These are phyloP conservation scores for Andrena flavipes DNA, from an alignment of 2,888 invertebrate genomes.

Conservation along the genomic window DNA sequence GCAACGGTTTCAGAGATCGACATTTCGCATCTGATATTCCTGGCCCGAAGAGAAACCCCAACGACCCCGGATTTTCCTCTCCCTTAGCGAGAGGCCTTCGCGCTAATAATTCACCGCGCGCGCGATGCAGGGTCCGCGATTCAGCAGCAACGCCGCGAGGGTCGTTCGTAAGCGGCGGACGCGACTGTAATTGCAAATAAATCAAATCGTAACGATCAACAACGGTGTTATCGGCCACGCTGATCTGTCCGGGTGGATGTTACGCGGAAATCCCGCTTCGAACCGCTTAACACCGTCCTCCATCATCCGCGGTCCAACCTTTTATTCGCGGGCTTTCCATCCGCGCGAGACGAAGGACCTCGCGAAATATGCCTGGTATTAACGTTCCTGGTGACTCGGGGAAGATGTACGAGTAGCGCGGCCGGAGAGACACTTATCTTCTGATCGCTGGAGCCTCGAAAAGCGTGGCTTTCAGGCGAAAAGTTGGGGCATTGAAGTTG, in stretches of 20 bases:
- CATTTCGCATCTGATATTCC: not conserved
- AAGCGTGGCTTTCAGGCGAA: not conserved
- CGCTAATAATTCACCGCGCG: conserved; percentile 74
- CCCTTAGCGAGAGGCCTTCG: conserved; percentile 8
- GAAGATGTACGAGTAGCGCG: conserved; percentile 7
- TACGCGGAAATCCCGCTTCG: conserved; percentile 61
- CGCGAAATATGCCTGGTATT: conserved; percentile 40
- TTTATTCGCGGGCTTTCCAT: conserved; percentile 26
- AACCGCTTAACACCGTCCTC: conserved; percentile 44
- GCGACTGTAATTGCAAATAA: conserved; percentile 80
- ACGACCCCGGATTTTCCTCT: conserved; percentile 23
- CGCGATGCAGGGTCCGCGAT: conserved; percentile 55
- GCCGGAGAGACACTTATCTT: not conserved
- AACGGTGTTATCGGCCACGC: conserved; percentile 64
- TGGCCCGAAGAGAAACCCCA: not conserved
- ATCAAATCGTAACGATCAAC: conserved; percentile 83
- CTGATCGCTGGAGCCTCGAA: not conserved
- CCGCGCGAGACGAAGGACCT: not conserved
- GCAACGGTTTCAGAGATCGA: not conserved
- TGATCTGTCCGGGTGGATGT: conserved; percentile 51
- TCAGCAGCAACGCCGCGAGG: conserved; percentile 20
- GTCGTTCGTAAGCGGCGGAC: conserved; percentile 49
- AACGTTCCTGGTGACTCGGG: conserved; percentile 16
- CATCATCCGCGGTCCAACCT: conserved; percentile 28
- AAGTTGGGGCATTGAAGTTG: not conserved